Percentiles rank a stretch among this genome's conserved stretches.
Conservation (phyloP, 2,888 invertebrate genomes). For the Tyria jacobaeae region DNA sequence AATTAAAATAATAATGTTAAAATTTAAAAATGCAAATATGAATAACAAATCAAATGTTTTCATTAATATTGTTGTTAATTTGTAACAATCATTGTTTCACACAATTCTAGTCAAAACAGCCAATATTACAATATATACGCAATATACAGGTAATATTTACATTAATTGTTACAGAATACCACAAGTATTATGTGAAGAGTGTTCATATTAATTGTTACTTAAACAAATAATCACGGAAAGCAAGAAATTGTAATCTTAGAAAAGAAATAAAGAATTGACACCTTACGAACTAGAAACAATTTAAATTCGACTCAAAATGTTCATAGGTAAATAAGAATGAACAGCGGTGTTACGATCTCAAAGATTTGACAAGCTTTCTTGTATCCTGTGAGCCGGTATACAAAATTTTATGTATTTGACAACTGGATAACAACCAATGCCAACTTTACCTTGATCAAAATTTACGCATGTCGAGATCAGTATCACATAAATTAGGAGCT, state of each 20-base stretch:
- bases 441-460: not conserved
- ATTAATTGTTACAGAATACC: not conserved
- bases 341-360: too few relatives aligned
- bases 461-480: not conserved
- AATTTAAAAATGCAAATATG: too few relatives aligned
- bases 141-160: too few relatives aligned
- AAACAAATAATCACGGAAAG: too few relatives aligned
- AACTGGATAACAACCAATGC: not conserved
- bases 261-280: too few relatives aligned
- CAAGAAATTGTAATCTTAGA: too few relatives aligned
- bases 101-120: not conserved
- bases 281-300: too few relatives aligned
- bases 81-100: not conserved
- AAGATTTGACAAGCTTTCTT: not conserved
- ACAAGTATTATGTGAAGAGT: not conserved
- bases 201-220: not conserved
- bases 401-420: not conserved
- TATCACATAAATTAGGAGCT: conserved; percentile 4
- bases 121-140: not conserved
- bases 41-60: too few relatives aligned
- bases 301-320: too few relatives aligned
- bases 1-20: too few relatives aligned
- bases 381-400: not conserved
- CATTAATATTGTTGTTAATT: not conserved
- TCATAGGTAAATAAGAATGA: too few relatives aligned